Conservation (phyloP, 2,888 invertebrate species). For the Petrophora chlorosata region DNA sequence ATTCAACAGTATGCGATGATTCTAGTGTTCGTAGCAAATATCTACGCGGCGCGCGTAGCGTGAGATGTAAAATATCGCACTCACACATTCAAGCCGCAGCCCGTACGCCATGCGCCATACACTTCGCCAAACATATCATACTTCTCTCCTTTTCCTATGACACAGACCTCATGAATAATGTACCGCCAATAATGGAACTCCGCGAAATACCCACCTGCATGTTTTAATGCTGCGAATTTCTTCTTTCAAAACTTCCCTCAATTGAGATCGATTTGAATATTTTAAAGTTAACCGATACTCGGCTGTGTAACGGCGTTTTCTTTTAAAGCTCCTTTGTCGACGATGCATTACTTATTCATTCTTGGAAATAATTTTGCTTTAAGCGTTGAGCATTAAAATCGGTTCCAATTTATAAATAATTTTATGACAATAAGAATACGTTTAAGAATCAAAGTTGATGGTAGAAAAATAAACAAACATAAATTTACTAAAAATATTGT, state of each 20-base stretch:
- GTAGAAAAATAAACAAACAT: too few relatives aligned
- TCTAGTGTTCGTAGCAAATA: too few relatives aligned
- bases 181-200: conserved; percentile 72
- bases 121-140: neutral
- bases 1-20: too few relatives aligned
- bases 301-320: conserved; percentile 22
- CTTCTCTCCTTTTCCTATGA: conserved; percentile 27
- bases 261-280: conserved; percentile 56
- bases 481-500: too few relatives aligned
- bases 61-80: neutral
- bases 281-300: conserved; percentile 42
- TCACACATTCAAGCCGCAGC: neutral
- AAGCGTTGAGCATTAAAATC: neutral
- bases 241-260: conserved; percentile 61
- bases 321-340: conserved; percentile 21
- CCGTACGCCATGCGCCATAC: too few relatives aligned
- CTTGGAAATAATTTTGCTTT: conserved; percentile 7
- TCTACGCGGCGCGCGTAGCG: too few relatives aligned
- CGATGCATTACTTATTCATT: conserved; percentile 17
- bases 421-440: too few relatives aligned
- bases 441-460: too few relatives aligned
- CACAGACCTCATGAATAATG: conserved; percentile 77
- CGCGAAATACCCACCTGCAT: conserved; percentile 72
- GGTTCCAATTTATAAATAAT: too few relatives aligned
- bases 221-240: conserved; percentile 71